phyloP scores from a whole-genome alignment of 2,888 invertebrate species.

The Drosophila quinaria region DNA sequence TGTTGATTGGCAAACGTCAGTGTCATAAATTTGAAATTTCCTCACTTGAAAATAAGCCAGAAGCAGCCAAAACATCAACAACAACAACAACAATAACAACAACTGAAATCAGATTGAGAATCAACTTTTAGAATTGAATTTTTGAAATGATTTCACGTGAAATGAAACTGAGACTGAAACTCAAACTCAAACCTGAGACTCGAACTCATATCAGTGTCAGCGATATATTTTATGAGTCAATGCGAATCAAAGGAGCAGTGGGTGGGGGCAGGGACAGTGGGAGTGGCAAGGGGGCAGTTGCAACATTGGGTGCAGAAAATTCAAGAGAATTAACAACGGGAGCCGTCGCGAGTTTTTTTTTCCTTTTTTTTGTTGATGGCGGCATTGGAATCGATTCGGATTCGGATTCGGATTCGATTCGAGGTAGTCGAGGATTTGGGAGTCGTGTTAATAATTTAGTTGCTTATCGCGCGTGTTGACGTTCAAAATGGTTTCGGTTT shows the following conservation, averaged over 20 bases:
- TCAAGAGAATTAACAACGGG: conserved; percentile 72
- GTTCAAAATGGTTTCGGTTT: conserved; percentile 76
- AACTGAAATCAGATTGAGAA: conserved; percentile 13
- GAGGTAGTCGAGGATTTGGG: conserved; percentile 27
- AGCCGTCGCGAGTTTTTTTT: conserved; percentile 35
- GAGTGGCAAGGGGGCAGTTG: conserved; percentile 10
- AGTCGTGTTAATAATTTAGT: conserved; percentile 83
- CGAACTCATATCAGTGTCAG: conserved; percentile 56
- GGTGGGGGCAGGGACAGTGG: background rate
- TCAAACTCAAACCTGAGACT: background rate
- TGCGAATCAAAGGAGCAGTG: conserved; percentile 24
- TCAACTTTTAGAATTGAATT: conserved; percentile 69
- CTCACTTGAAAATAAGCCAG: conserved; percentile 41
- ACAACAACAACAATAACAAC: conserved; percentile 10
- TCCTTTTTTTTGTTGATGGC: conserved; percentile 34
- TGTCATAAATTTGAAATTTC: conserved; percentile 70
- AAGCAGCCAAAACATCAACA: conserved; percentile 12
- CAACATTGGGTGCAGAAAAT: conserved; percentile 62
- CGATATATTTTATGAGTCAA: conserved; percentile 78
- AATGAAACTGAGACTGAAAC: conserved; percentile 43
- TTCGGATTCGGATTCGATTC: conserved; percentile 1
- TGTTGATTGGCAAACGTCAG: conserved; percentile 68
- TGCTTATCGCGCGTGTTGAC: conserved; percentile 82
- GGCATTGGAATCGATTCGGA: background rate
- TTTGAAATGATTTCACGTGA: conserved; percentile 61